These are phyloP conservation scores for Grus americana DNA, from an alignment of 2,113 vertebrate species.

Conservation along the genomic window DNA sequence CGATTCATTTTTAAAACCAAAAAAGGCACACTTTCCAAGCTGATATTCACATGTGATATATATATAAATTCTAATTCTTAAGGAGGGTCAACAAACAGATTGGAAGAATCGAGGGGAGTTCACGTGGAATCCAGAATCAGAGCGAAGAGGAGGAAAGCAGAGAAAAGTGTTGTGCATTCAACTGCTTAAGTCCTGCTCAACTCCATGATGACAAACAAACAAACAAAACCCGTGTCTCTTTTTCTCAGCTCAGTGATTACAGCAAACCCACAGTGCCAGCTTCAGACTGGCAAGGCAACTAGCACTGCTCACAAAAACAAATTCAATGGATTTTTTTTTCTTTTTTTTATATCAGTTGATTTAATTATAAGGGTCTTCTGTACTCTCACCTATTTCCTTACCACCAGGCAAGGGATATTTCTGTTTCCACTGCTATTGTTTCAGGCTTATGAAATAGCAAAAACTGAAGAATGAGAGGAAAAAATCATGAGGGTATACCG, in stretches of 20 bases:
- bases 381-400: not conserved
- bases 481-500: not conserved
- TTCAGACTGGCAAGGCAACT: conserved; percentile 81
- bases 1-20: conserved; percentile 30
- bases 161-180: conserved; percentile 27
- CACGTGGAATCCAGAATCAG: conserved; percentile 38
- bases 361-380: not conserved
- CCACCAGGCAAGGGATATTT: not conserved
- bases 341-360: not conserved
- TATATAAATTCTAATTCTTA: conserved; percentile 50
- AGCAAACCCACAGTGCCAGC: conserved; percentile 84
- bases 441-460: not conserved
- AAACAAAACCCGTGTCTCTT: conserved; percentile 70
- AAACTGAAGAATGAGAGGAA: not conserved
- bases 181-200: conserved; percentile 51
- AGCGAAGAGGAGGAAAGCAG: not conserved
- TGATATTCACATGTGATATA: conserved; percentile 9
- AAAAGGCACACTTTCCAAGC: conserved; percentile 62
- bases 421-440: not conserved
- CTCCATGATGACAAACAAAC: conserved; percentile 72
- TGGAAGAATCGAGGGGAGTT: conserved; percentile 53
- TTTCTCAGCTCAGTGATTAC: conserved; percentile 72
- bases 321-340: not conserved
- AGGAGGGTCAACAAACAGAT: conserved; percentile 62
- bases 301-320: conserved; percentile 67